Evolutionary conservation across 64 coral and sea anemone genomes (phyloP).

Genomic region (Pocillopora damicornis): DNA sequence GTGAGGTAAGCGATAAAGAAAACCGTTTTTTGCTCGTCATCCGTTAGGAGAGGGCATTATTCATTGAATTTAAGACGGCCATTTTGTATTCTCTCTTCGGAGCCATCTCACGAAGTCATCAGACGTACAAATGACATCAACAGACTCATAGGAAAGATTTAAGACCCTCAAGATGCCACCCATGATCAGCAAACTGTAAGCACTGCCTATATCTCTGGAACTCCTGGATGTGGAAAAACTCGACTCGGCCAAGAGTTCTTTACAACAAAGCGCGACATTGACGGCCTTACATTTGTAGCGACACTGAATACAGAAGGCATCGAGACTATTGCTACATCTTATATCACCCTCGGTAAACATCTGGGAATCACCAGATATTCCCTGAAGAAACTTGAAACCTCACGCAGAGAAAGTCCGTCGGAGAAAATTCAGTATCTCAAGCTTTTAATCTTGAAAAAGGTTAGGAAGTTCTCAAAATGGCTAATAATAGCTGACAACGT

Average conservation of each 20-base stretch:
- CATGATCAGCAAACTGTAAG: neutral
- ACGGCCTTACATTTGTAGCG: neutral
- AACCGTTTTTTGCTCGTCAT: no score
- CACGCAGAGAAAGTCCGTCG: neutral
- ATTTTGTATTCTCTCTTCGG: neutral
- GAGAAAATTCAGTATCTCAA: neutral
- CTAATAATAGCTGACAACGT: slow-evolving; percentile 23
- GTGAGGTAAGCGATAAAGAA: no score
- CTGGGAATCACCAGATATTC: neutral
- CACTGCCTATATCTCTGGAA: slow-evolving; percentile 27
- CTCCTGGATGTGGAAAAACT: slow-evolving; percentile 44
- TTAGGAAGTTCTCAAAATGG: slow-evolving; percentile 13
- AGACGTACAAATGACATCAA: slow-evolving; percentile 9
- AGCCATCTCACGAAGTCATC: slow-evolving; percentile 7
- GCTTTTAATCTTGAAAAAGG: neutral
- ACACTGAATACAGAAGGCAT: neutral
- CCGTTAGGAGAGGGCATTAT: no score
- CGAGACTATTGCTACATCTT: neutral
- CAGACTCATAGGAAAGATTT: neutral
- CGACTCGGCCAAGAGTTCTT: neutral
- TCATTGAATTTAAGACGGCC: neutral
- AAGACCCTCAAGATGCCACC: neutral
- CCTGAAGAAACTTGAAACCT: neutral
- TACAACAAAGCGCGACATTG: neutral
- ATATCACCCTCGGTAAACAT: neutral